These are phyloP conservation scores for Chlorops oryzae DNA, from an alignment of 1,140 invertebrate genomes.

Conservation along the genomic window DNA sequence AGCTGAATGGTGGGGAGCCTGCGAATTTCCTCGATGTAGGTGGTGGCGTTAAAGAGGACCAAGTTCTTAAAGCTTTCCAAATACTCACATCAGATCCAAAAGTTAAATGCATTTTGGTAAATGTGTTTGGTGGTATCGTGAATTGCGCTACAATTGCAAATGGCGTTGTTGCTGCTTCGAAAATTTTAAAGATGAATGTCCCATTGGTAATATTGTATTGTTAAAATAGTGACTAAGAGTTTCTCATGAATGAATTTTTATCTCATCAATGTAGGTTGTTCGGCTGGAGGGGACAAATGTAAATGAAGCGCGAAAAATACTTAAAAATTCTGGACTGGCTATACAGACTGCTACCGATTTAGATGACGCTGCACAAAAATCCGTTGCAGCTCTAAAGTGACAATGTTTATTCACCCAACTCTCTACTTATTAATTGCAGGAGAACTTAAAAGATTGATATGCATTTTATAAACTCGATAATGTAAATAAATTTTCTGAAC, in stretches of 20 bases:
- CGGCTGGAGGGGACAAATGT: slow-evolving; percentile 82
- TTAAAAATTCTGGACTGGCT: slow-evolving; percentile 74
- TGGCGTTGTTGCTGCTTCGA: slow-evolving; percentile 85
- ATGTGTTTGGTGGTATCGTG: slow-evolving; percentile 99
- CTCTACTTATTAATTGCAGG: too few relatives aligned
- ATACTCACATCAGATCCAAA: slow-evolving; percentile 86
- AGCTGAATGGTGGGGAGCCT: slow-evolving; percentile 85
- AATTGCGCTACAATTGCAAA: slow-evolving; percentile 96
- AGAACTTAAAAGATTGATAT: too few relatives aligned
- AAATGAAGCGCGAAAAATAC: slow-evolving; percentile 59
- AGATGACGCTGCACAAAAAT: slow-evolving; percentile 87
- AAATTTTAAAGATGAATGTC: slow-evolving; percentile 71
- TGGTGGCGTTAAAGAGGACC: slow-evolving; percentile 84
- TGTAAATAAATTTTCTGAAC: too few relatives aligned
- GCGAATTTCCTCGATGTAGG: slow-evolving; percentile 97
- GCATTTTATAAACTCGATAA: too few relatives aligned
- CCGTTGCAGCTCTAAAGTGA: slow-evolving; percentile 53
- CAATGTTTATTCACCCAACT: too few relatives aligned
- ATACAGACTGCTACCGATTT: slow-evolving; percentile 78
- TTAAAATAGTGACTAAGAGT: too few relatives aligned
- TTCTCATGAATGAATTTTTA: too few relatives aligned
- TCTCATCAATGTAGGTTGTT: too few relatives aligned
- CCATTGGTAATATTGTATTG: too few relatives aligned
- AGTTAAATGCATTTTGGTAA: slow-evolving; percentile 93
- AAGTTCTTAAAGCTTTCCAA: slow-evolving; percentile 92